A percentile compares a stretch with the other conserved stretches of the same genome.
Evolutionary conservation across 2,113 vertebrate species (phyloP).

Genomic region (Cavia porcellus): DNA sequence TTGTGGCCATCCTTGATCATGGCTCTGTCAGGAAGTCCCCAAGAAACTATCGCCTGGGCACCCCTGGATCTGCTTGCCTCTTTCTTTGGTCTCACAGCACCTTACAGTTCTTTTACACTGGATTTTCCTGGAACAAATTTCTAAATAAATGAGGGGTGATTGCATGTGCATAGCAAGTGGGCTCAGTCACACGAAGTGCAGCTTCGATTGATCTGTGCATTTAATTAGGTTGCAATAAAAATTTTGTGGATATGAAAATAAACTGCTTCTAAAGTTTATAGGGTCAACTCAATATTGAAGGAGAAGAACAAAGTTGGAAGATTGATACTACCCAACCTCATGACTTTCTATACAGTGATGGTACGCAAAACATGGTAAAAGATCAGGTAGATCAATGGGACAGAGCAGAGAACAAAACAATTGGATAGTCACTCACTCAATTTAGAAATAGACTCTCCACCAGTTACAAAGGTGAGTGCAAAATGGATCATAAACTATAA

Average conservation of each 20-base stretch:
- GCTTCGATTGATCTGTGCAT: not conserved
- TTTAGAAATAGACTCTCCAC: not conserved
- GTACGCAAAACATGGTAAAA: not conserved
- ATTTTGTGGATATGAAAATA: not conserved
- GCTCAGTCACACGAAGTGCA: not conserved
- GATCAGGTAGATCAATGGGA: not conserved
- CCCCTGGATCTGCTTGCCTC: not conserved
- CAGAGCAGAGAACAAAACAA: not conserved
- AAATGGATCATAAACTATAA: not conserved
- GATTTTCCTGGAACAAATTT: not conserved
- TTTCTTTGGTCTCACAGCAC: not conserved
- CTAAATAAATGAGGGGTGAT: not conserved
- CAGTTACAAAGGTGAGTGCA: not conserved
- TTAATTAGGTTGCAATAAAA: not conserved
- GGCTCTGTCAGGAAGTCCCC: not conserved
- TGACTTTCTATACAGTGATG: not conserved
- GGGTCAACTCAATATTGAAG: not conserved
- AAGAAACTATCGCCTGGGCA: not conserved
- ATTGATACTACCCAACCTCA: not conserved
- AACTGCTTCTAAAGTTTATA: not conserved
- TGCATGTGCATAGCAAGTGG: not conserved
- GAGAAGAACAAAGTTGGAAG: not conserved
- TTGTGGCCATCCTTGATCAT: not conserved
- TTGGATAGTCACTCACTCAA: not conserved
- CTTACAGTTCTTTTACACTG: not conserved